Evolutionary conservation across 2,797 vertebrate genomes (phyloP), one percentile per base, ranked within the genome.

Genomic region (Ficedula albicollis): DNA sequence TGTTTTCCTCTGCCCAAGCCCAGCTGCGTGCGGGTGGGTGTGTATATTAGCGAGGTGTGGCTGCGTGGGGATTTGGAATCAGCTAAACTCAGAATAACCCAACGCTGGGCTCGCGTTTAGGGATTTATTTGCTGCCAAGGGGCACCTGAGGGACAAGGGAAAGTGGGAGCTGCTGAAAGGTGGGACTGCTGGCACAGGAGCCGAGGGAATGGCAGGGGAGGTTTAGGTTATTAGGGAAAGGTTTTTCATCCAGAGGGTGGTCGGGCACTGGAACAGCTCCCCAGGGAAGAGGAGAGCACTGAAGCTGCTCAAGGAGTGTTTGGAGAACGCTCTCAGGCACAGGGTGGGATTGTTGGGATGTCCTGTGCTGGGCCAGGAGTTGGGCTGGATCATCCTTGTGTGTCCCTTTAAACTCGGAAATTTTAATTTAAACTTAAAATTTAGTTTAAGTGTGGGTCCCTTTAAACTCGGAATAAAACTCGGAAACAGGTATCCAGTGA

Each of bases 91-190:
- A 4, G 32, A 60, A 48, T 9, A 30, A 15, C 17, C 34, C 18
- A 11, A 11, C 0, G 1, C 1, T 4, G 27, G 9, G 44, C 14
- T 70, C 16, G 1, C 6, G 2, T 36, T 58, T 11, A 30, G 38
- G 6, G 38, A 19, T 69, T 52, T 18, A 8, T 8, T 9, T 5
- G 34, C 39, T 74, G 69, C 34, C 34, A 22, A 29, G 60, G 9
- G 44, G 14, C 32, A n/a, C 29, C 26, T 5, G 43, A n/a, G 36
- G 41, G 36, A 46, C 43, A 5, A 46, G 34, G 46, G 78, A 18
- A 18, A 18, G 2, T 4, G 34, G 13, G 60, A 59, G 44, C 16
- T 48, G 70, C 49, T 11, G 19, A 11, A 16, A 48, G 51, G 36
- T 36, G 41, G 30, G 27, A 20, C 4, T 34, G 59, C 18, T 19